Conservation (phyloP, 53 echinoderm and acorn worm genomes). For the Hippasteria phrygiana region DNA sequence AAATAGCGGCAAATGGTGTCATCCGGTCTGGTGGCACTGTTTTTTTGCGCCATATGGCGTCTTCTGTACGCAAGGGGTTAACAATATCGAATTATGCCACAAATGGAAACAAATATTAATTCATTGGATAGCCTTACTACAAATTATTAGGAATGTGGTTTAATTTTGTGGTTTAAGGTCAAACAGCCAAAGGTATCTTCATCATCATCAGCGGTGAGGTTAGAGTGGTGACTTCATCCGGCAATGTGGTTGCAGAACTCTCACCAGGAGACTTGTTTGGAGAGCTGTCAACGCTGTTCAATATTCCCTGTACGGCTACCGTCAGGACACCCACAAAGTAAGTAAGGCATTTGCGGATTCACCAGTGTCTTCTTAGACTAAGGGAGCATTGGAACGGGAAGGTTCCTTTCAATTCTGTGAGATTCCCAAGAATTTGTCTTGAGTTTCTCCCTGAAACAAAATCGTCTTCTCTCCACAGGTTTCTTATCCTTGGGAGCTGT, state of each 20-base stretch:
- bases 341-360: constrained; percentile 29
- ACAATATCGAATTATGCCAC: no score
- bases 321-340: constrained; percentile 77
- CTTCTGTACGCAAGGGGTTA: no score
- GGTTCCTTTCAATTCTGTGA: no score
- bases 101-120: no score
- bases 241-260: constrained; percentile 74
- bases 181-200: constrained; percentile 88
- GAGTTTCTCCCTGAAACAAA: no score
- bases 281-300: constrained; percentile 88
- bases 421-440: no score
- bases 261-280: constrained; percentile 86
- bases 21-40: no score
- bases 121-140: no score
- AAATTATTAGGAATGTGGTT: neutral
- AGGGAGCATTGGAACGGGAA: neutral
- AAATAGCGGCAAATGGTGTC: no score
- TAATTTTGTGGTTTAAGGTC: constrained; percentile 62
- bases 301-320: constrained; percentile 90
- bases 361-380: neutral
- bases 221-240: constrained; percentile 73
- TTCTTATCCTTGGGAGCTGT: no score
- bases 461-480: no score
- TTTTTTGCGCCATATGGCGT: no score
- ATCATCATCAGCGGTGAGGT: constrained; percentile 86